Evolutionary conservation across 2,113 vertebrate genomes (phyloP), one percentile per base, ranked within the genome.

Genomic region (Haemorhous mexicanus): DNA sequence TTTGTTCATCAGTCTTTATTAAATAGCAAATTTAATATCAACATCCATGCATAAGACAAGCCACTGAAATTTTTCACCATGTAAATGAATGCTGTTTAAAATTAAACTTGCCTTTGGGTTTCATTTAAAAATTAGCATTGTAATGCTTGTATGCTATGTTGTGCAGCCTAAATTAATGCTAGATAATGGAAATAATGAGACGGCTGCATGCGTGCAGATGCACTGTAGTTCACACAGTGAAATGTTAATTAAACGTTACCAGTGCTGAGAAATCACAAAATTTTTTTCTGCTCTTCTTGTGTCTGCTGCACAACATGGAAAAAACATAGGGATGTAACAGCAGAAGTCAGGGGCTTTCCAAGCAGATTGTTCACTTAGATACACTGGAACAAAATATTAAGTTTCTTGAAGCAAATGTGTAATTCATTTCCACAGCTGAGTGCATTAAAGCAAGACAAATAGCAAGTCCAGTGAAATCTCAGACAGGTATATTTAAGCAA

Each of bases 1-100:
- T 84, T 90, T 67, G 86, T 92, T 94, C 92, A 93, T 96, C 85
- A 91, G 78, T 95, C 95, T 96, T 96, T 95, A 98, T 97, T 97
- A 97, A 97, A 96, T 10, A 97, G 17, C 68, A 94, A 68, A 86
- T 89, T 97, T 93, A 95, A 89, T 95, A 93, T 90, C 73, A 80
- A 77, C 35, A 62, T 75, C 70, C 53, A 80, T 47, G 72, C 79
- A 67, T 77, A 80, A 96, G 81, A 69, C 35, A 87, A 84, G 19
- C 10, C 76, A 69, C 77, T 69, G 72, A 94, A 93, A 43, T 83
- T 81, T 87, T 78, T 74, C 67, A 24, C 43, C 5, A 7, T 47
- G 70, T 91, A 95, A 97, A 98, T 84, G 68, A 91, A 90, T 92
- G 35, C 23, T 76, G 43, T 66, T 91, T 83, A 93, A 92, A 93